Evolutionary conservation across 1,140 invertebrate species (phyloP).

Genomic region (Lordiphosa collinella): DNA sequence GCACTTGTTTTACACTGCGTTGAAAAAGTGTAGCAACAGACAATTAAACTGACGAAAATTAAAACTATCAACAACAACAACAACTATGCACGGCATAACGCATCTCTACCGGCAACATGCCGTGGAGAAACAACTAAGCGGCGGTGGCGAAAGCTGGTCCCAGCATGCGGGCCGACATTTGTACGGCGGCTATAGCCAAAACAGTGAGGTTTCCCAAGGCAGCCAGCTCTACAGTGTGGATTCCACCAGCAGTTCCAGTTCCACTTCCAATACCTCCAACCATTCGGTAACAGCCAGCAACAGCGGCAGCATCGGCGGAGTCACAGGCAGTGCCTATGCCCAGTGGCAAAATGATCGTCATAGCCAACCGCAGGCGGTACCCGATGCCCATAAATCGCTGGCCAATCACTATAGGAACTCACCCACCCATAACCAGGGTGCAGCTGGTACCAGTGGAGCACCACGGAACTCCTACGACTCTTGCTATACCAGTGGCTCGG

Average conservation of each 20-base stretch:
- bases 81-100: slow-evolving; percentile 75
- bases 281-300: slow-evolving; percentile 12
- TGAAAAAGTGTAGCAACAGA: slow-evolving; percentile 54
- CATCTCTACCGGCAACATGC: slow-evolving; percentile 79
- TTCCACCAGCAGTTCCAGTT: slow-evolving; percentile 70
- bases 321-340: slow-evolving; percentile 63
- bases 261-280: slow-evolving; percentile 58
- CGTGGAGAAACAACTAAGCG: slow-evolving; percentile 76
- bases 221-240: slow-evolving; percentile 59
- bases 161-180: slow-evolving; percentile 35
- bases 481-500: slow-evolving; percentile 32
- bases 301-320: slow-evolving; percentile 36
- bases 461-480: slow-evolving; percentile 56
- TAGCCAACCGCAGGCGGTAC: slow-evolving; percentile 70
- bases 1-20: slow-evolving; percentile 43
- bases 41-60: slow-evolving; percentile 4
- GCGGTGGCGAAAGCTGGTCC: slow-evolving; percentile 58
- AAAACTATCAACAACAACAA: slow-evolving; percentile 6
- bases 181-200: slow-evolving; percentile 40
- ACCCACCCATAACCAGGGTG: slow-evolving; percentile 40
- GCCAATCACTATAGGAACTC: slow-evolving; percentile 68
- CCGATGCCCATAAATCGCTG: slow-evolving; percentile 66
- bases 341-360: slow-evolving; percentile 63
- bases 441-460: slow-evolving; percentile 8
- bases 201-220: slow-evolving; percentile 33